Evolutionary conservation across 2,113 vertebrate genomes (phyloP), one percentile per base, ranked within the genome.

Genomic region (Corvus hawaiiensis): DNA sequence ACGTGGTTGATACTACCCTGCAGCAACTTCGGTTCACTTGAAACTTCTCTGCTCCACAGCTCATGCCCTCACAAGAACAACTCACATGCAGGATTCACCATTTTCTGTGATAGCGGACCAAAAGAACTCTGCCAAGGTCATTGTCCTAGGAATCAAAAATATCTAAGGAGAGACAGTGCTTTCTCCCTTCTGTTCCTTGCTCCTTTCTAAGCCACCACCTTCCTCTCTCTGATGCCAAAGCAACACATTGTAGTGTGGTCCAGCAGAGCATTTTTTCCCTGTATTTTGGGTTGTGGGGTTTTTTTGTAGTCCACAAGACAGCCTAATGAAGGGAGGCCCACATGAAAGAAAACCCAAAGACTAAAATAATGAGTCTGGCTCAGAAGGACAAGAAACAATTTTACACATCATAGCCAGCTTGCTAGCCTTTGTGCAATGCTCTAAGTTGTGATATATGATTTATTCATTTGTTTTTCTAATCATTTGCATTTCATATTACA

Each of bases 311-410:
- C 63, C 79, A 90, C 76, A 93, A 92, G 86, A 92, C 55, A 95
- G 93, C 35, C 75, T 93, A 91, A 96, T 82, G 81, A 93, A 80
- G 52, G 49, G 66, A 93, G 73, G 35, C 80, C 94, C 95, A 97
- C 96, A 96, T 96, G 89, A 97, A 97, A 97, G 95, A 67, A 94
- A 94, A 84, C 11, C 9, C 80, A 84, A 67, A 86, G 80, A 63
- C 83, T 92, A 63, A 91, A 94, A 90, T 90, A 95, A 95, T 84
- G 76, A 74, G 68, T 90, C 89, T 96, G 80, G 64, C 89, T 93
- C 84, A 78, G 76, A 93, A 91, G 78, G 62, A 64, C 54, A 58
- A 96, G 85, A 93, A 75, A 39, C 28, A 35, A 72, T 90, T 95
- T 97, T 83, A 72, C 77, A 75, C 68, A 56, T 84, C 68, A 87